Base-by-base conservation (phyloP, 2,888 invertebrate species). In the Criorhina ranunculi region DNA sequence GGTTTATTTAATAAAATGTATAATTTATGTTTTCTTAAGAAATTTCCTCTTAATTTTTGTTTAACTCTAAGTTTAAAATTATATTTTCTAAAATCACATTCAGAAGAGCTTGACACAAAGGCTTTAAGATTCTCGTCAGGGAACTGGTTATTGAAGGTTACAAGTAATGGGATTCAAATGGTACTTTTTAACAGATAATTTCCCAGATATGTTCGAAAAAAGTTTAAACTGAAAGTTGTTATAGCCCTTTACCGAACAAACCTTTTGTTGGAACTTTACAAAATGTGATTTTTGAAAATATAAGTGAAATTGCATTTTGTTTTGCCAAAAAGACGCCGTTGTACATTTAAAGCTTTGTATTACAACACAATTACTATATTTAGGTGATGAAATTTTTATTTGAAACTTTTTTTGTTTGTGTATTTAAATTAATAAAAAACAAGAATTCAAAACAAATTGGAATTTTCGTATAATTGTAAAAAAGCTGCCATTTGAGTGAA, bases 311-410 rank as follows among this genome's bases (percentile, higher is more conserved):
- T 60, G 15, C 19, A 46, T 49, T 42, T 59, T 37, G 19, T 51
- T 60, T 60, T 31, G 7, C 40, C 57, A 19, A 8, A 40, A 66
- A 66, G 73, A 79, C 35, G 24, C 51, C 29, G 60, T 64, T 64
- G 49, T 76, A 82, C 81, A 77, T 64, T 76, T 64, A 76, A 70
- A 75, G 79, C 79, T 75, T 75, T 80, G 6, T 67, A 15, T 80
- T 82, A 72, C 76, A 70, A 66, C 72, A 82, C 66, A 72, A 77
- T 77, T 35, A 77, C 59, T 59, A 70, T 53, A 55, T 55, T 7
- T 31, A 59, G 33, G 46, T 42, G 69, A 69, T 35, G 60, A 46
- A 17, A 40, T 44, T 53, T 19, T 73, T 49, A 12, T 46, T 46
- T 5, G 9, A 49, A 49, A 11, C 24, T 3, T 24, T 24, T 24